Evolutionary conservation across 1,140 invertebrate genomes (phyloP).

Genomic region (Tetragnatha versicolor): DNA sequence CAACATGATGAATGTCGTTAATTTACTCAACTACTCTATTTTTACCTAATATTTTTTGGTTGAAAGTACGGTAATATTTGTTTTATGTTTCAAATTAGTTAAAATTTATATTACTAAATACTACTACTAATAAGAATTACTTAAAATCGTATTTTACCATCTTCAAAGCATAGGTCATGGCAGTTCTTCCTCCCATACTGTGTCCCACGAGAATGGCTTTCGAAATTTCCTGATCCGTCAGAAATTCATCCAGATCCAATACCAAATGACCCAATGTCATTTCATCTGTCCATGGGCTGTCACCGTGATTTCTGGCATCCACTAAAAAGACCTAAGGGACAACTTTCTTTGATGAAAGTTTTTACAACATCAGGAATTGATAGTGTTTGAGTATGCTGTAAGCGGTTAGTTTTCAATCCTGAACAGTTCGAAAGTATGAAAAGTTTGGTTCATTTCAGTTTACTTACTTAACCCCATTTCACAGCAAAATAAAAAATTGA

Average conservation of each 20-base stretch:
- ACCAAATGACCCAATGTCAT: slow-evolving; percentile 78
- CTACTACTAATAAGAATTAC: background rate
- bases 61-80: too few relatives aligned
- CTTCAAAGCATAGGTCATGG: slow-evolving; percentile 79
- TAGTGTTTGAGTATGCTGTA: background rate
- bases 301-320: slow-evolving; percentile 90
- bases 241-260: slow-evolving; percentile 74
- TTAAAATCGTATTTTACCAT: slow-evolving; percentile 64
- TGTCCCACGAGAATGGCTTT: slow-evolving; percentile 80
- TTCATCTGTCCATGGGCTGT: slow-evolving; percentile 77
- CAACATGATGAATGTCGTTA: too few relatives aligned
- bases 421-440: too few relatives aligned
- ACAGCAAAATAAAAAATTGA: too few relatives aligned
- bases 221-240: slow-evolving; percentile 70
- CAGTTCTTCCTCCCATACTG: slow-evolving; percentile 87
- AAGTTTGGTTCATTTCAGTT: too few relatives aligned
- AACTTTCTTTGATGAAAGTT: background rate
- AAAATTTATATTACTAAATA: too few relatives aligned
- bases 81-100: too few relatives aligned
- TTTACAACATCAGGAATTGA: background rate
- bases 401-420: too few relatives aligned
- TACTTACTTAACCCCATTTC: too few relatives aligned
- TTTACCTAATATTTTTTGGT: too few relatives aligned
- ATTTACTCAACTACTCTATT: too few relatives aligned
- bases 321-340: slow-evolving; percentile 75